A percentile compares a stretch with the other conserved stretches of the same genome.
Evolutionary conservation across 2,888 invertebrate genomes (phyloP).

Genomic region (Tachina lurida): DNA sequence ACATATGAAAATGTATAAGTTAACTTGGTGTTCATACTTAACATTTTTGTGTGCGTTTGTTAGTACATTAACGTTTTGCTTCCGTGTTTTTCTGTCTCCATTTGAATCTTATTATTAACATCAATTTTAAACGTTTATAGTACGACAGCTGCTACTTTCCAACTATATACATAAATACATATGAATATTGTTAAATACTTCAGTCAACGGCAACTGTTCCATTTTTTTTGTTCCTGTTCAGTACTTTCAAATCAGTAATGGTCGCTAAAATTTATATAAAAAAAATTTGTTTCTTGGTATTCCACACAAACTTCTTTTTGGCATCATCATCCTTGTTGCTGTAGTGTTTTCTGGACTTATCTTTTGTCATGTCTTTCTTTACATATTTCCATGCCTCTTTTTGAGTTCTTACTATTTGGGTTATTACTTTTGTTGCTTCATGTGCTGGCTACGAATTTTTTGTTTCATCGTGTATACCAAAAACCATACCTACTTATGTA

Average conservation of each 20-base stretch:
- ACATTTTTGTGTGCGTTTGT: not conserved
- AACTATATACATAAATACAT: too few species aligned
- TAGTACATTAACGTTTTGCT: not conserved
- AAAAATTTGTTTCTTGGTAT: slow-evolving; percentile 1
- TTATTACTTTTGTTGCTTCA: slow-evolving; percentile 33
- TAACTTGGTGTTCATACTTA: slow-evolving; percentile 5
- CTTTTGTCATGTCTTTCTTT: slow-evolving; percentile 29
- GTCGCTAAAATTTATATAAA: slow-evolving; percentile 8
- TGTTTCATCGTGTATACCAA: not conserved
- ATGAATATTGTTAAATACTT: not conserved
- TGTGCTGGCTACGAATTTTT: slow-evolving; percentile 27
- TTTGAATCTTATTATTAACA: slow-evolving; percentile 36
- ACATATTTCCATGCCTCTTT: not conserved
- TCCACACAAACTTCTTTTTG: slow-evolving; percentile 31
- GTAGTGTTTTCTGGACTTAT: slow-evolving; percentile 25
- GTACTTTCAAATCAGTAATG: slow-evolving; percentile 1
- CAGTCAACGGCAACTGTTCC: slow-evolving; percentile 41
- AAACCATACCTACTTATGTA: not conserved
- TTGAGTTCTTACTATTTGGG: not conserved
- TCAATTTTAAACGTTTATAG: slow-evolving; percentile 25
- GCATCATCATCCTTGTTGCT: slow-evolving; percentile 19
- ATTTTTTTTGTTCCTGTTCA: slow-evolving; percentile 23
- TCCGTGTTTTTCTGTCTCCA: slow-evolving; percentile 5
- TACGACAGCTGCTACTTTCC: slow-evolving; percentile 55
- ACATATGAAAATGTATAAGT: slow-evolving; percentile 13